Conservation (phyloP, 2,113 vertebrate genomes). For the Tinamus guttatus region DNA sequence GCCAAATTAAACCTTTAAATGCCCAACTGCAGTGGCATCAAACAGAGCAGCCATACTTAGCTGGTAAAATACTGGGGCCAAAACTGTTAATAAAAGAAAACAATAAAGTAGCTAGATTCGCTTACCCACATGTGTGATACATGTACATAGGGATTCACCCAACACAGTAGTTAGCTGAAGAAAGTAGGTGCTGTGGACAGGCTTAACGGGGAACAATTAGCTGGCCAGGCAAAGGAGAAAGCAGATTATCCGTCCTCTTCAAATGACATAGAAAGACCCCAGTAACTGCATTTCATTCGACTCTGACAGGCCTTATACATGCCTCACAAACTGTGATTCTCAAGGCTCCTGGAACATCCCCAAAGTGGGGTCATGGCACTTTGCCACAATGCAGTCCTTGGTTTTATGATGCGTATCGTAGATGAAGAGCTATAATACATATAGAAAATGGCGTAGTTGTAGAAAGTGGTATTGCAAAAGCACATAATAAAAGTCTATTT, state of each 20-base stretch:
- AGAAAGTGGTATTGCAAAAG: constrained; percentile 53
- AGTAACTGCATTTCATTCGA: background rate
- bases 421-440: background rate
- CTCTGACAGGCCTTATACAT: constrained; percentile 4
- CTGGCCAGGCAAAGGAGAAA: background rate
- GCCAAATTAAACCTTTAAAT: background rate
- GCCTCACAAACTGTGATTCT: constrained; percentile 20
- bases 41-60: background rate
- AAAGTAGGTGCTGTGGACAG: background rate
- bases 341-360: constrained; percentile 47
- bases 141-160: background rate
- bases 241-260: background rate
- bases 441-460: constrained; percentile 55
- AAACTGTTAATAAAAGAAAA: background rate
- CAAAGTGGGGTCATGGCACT: constrained; percentile 72
- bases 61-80: background rate
- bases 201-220: background rate
- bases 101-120: background rate
- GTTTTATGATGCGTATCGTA: constrained; percentile 32
- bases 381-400: constrained; percentile 57
- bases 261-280: constrained; percentile 15
- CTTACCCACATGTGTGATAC: rapidly evolving
- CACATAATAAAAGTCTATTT: constrained; percentile 60
- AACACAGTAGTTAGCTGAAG: background rate
- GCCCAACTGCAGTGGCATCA: background rate